A percentile compares a stretch with the other conserved stretches of the same genome.
These are phyloP conservation scores for Sicus ferrugineus DNA, from an alignment of 2,888 invertebrate genomes.

Conservation along the genomic window DNA sequence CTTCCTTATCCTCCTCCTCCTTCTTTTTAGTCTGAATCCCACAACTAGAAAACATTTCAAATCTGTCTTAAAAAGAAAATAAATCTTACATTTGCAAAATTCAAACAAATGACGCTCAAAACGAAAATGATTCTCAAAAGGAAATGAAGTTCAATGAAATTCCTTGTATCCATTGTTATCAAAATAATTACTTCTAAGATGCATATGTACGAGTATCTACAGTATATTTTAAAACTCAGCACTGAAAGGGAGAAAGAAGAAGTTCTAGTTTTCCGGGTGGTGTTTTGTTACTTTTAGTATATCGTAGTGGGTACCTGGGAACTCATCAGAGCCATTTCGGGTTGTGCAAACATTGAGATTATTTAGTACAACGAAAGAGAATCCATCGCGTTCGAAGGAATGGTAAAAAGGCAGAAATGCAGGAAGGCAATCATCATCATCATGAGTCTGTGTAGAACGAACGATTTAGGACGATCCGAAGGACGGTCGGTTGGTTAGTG, in stretches of 20 bases:
- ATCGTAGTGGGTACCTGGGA: neutral
- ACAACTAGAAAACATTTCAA: neutral
- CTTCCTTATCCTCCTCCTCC: neutral
- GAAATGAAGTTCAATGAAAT: neutral
- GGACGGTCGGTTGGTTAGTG: neutral
- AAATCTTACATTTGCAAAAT: conserved; percentile 10
- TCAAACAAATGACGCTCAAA: neutral
- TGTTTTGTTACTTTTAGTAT: conserved; percentile 14
- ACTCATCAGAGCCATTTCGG: neutral
- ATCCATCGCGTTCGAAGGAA: neutral
- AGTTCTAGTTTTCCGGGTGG: neutral
- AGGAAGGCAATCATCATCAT: neutral
- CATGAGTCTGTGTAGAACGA: neutral
- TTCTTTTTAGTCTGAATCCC: neutral
- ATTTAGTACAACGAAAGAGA: neutral
- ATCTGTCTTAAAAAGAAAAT: conserved; percentile 2
- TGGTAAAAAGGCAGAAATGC: neutral
- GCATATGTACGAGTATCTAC: neutral
- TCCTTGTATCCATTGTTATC: conserved; percentile 8
- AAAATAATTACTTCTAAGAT: conserved; percentile 16
- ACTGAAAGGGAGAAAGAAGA: neutral
- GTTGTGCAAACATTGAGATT: conserved; percentile 22
- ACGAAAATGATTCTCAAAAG: neutral
- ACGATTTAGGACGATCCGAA: neutral
- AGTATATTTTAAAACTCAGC: neutral